Evolutionary conservation across 2,797 vertebrate genomes (phyloP).

Genomic region (Hybognathus amarus): DNA sequence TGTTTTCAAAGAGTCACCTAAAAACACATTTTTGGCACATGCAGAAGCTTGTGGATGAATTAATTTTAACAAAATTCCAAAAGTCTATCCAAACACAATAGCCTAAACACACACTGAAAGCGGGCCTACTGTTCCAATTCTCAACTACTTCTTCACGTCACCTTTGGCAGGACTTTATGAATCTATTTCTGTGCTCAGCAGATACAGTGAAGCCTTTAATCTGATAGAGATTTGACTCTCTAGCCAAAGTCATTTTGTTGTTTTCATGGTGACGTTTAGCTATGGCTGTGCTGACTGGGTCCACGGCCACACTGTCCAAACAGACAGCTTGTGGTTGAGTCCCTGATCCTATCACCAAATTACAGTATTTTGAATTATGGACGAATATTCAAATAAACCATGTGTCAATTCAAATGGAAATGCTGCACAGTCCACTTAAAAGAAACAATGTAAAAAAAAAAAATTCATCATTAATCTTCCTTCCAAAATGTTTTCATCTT

Average conservation of each 20-base stretch:
- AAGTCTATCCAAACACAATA: neutral
- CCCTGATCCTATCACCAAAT: neutral
- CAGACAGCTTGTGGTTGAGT: neutral
- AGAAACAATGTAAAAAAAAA: neutral
- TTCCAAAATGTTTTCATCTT: no score
- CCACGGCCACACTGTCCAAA: neutral
- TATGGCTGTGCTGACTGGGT: neutral
- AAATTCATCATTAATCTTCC: no score
- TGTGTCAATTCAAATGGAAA: neutral
- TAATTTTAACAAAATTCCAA: neutral
- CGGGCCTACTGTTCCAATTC: neutral
- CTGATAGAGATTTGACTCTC: conserved; percentile 4
- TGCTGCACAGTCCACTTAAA: neutral
- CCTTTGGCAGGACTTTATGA: neutral
- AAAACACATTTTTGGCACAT: neutral
- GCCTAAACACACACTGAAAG: neutral
- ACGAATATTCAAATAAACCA: neutral
- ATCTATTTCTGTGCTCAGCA: neutral
- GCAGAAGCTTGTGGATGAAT: neutral
- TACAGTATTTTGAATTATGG: neutral
- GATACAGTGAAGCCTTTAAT: conserved; percentile 22
- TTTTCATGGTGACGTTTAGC: conserved; percentile 1
- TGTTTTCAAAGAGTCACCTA: neutral
- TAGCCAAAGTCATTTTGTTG: conserved; percentile 27
- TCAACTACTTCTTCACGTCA: neutral